phyloP scores from a whole-genome alignment of 2,888 invertebrate genomes.

The Sminthurides aquaticus region DNA sequence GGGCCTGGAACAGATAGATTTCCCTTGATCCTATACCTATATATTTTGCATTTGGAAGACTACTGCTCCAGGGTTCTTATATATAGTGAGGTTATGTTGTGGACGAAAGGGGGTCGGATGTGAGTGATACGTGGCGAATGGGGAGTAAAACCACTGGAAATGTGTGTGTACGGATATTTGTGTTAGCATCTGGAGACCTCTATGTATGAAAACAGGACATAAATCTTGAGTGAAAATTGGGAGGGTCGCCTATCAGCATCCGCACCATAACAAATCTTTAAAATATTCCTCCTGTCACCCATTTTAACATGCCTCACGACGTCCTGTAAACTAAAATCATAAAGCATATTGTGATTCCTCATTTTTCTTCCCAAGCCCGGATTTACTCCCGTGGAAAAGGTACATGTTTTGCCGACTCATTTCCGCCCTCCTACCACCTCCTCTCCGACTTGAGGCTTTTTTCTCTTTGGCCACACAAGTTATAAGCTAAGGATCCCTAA shows the following conservation, averaged over 20 bases:
- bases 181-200: constrained; percentile 9
- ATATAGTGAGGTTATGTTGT: not conserved
- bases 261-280: constrained; percentile 20
- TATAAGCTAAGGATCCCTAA: not conserved
- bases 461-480: not conserved
- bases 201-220: constrained; percentile 20
- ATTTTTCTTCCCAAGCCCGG: constrained; percentile 6
- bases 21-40: no score
- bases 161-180: constrained; percentile 1
- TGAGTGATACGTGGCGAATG: constrained; percentile 16
- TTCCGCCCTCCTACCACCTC: not conserved
- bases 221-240: constrained; percentile 23
- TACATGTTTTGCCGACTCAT: constrained; percentile 5
- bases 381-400: no score
- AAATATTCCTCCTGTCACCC: constrained; percentile 22
- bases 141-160: constrained; percentile 3
- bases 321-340: constrained; percentile 18
- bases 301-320: constrained; percentile 21
- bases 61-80: constrained; percentile 4
- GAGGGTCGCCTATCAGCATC: constrained; percentile 13
- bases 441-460: not conserved
- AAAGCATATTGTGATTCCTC: constrained; percentile 15
- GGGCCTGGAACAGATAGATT: not conserved
- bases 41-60: not conserved
- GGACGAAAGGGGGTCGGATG: not conserved